Evolutionary conservation across 2,797 vertebrate species (phyloP).

Genomic region (Pseudotriccus pelzelni): DNA sequence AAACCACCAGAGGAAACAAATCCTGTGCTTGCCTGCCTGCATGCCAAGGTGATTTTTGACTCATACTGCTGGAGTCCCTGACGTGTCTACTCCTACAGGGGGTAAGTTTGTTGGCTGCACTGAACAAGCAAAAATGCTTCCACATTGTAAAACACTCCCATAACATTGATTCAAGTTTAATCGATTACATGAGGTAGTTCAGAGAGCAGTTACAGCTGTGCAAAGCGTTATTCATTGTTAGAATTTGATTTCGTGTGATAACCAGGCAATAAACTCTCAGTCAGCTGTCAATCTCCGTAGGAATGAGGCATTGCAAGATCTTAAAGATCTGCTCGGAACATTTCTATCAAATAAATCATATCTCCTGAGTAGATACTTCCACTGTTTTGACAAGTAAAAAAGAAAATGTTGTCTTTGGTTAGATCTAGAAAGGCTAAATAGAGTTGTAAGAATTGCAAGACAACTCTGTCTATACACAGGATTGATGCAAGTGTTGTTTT

Average conservation of each 20-base stretch:
- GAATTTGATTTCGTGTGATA: not conserved
- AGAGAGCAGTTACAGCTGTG: not conserved
- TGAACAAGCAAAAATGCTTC: not conserved
- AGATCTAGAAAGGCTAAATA: not conserved
- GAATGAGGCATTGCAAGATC: not conserved
- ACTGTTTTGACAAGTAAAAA: not conserved
- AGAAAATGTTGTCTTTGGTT: not conserved
- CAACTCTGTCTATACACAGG: not conserved
- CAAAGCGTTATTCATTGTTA: not conserved
- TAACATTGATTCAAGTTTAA: constrained; percentile 1
- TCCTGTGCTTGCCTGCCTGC: not conserved
- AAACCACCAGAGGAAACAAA: not conserved
- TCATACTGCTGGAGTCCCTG: not conserved
- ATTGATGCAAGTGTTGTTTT: not conserved
- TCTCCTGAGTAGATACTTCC: not conserved
- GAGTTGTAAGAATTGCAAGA: not conserved
- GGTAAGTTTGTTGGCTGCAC: not conserved
- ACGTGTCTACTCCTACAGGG: not conserved
- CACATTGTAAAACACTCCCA: not conserved
- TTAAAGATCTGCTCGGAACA: not conserved
- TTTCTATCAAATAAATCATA: not conserved
- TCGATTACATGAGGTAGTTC: not conserved
- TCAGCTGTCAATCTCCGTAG: not conserved
- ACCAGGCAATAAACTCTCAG: constrained; percentile 16
- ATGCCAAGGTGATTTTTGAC: not conserved